These are phyloP conservation scores for Balaeniceps rex DNA, from an alignment of 2,113 vertebrate species.

Conservation along the genomic window DNA sequence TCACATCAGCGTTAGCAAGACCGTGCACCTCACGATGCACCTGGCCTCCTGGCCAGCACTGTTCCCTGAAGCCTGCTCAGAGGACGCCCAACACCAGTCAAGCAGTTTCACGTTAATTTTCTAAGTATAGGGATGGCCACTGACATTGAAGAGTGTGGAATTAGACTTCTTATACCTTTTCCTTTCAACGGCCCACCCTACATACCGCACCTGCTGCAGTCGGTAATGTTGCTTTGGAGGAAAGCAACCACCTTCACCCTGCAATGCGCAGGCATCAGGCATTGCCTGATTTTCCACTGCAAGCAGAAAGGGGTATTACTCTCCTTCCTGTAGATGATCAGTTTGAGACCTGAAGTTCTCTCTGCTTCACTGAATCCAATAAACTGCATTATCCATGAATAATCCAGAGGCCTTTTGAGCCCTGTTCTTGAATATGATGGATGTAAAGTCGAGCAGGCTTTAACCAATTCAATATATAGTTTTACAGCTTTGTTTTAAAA, in stretches of 20 bases:
- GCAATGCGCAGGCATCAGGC: not conserved
- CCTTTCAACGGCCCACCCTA: not conserved
- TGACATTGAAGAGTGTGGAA: not conserved
- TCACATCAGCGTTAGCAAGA: not conserved
- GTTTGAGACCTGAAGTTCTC: not conserved
- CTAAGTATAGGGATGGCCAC: not conserved
- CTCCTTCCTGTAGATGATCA: not conserved
- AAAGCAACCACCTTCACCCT: not conserved
- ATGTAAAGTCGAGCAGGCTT: not conserved
- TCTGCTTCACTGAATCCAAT: constrained; percentile 6
- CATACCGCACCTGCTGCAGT: not conserved
- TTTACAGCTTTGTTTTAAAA: not conserved
- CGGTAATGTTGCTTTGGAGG: not conserved
- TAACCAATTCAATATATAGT: not conserved
- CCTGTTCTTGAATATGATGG: not conserved
- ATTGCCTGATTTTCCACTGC: no score
- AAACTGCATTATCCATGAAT: not conserved
- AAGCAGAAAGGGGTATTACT: not conserved
- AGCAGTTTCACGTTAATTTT: not conserved
- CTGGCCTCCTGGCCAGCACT: not conserved
- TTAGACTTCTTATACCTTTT: not conserved
- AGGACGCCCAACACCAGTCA: not conserved
- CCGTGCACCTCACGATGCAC: not conserved
- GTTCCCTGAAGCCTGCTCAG: not conserved
- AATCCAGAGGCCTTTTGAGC: not conserved